Percentiles rank a stretch among this genome's conserved stretches.
Conservation (phyloP, 2,797 vertebrate species). For the Champsocephalus gunnari region DNA sequence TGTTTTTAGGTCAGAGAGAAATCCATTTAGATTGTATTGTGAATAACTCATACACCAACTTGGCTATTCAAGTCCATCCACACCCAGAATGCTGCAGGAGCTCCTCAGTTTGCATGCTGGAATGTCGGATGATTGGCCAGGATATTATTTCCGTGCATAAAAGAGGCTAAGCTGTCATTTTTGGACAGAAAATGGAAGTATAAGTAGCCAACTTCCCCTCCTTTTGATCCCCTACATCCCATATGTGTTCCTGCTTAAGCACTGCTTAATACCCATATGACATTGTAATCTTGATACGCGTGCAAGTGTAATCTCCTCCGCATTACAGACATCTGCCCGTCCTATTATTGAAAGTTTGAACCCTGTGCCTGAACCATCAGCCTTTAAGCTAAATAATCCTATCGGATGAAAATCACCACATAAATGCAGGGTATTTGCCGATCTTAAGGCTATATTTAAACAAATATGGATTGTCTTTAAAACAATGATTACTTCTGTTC, state of each 20-base stretch:
- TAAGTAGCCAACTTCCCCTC: constrained; percentile 48
- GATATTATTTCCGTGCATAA: constrained; percentile 50
- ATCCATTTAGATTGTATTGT: constrained; percentile 2
- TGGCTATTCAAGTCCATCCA: constrained; percentile 29
- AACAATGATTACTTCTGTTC: constrained; percentile 1
- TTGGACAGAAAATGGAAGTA: constrained; percentile 49
- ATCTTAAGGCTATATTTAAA: neutral
- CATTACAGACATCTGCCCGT: constrained; percentile 51
- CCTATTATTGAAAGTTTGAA: constrained; percentile 35
- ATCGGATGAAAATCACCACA: constrained; percentile 2
- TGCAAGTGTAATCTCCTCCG: constrained; percentile 55
- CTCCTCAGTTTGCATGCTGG: constrained; percentile 29
- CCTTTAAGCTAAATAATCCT: neutral
- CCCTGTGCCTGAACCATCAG: constrained; percentile 4
- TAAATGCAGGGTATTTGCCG: neutral
- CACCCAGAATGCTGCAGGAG: constrained; percentile 11
- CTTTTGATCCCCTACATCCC: constrained; percentile 48
- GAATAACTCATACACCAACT: neutral
- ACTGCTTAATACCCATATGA: constrained; percentile 54
- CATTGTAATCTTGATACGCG: constrained; percentile 62
- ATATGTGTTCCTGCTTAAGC: constrained; percentile 61
- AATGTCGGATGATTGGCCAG: constrained; percentile 38
- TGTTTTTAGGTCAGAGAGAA: neutral
- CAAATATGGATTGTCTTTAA: neutral
- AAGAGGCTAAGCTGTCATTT: constrained; percentile 60